Base-by-base conservation (phyloP, 2,888 invertebrate genomes). In the Thumatha senex region DNA sequence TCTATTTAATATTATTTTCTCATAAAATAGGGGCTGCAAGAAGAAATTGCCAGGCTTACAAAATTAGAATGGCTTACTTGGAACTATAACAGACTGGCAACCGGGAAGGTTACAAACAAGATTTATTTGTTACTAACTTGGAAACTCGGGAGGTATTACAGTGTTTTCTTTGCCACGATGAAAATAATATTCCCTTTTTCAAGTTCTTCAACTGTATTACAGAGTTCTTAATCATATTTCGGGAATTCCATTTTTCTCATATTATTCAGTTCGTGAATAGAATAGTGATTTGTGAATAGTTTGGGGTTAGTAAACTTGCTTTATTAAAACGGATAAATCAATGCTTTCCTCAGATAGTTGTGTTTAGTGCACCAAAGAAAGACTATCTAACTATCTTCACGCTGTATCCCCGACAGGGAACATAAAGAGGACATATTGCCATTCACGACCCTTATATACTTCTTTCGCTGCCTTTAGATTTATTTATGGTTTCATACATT, bases 51-150 rank as follows among this genome's bases (percentile, higher is more conserved):
- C 33, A 44, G 56, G 42, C 47, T 48, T 49, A 52, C 56, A 35
- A 31, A 34, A 53, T 48, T 39, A 43, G 43, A 34, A 34, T 49
- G n/a, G 34, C 9, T 31, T 31, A 12, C 30, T 29, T n/a, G 31
- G 43, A 38, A 49, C 42, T 43, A 34, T 18, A 51, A 61, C 51
- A 51, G 14, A n/a, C 40, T 62, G 56, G 38, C 18, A 48, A 39
- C 31, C n/a, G 40, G 40, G 51, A 51, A 64, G 33, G 52, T 64
- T 59, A 59, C 65, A 64, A 64, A 64, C 54, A 64, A 56, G 49
- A 59, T 64, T 59, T 56, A 46, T 52, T 61, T 49, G 58, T 64
- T 48, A 52, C 56, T 40, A 61, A 63, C 51, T 63, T 64, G 48
- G 30, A 30, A 31, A 33, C 13, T 46, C 45, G 35, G 9, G 59